Conservation (phyloP, 2,113 vertebrate species). For the Cochlearius cochlearius region DNA sequence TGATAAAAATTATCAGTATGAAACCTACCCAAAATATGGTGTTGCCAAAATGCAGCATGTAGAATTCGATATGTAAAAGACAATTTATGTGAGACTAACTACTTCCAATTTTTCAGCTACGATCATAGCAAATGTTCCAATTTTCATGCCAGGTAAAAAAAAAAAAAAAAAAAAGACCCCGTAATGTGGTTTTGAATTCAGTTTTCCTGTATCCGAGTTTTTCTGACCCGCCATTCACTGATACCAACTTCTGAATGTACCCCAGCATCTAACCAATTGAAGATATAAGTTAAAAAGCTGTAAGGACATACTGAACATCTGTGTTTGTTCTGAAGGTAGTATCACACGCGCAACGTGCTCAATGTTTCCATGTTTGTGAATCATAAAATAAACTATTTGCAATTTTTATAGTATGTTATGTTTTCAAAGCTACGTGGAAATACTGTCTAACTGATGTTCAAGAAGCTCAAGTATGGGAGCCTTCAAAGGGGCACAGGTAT, state of each 20-base stretch:
- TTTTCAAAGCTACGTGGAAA: not conserved
- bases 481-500: not conserved
- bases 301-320: not conserved
- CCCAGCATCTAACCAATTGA: not conserved
- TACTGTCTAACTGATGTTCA: not conserved
- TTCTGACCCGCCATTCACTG: not conserved
- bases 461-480: not conserved
- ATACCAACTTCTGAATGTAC: not conserved
- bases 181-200: not conserved
- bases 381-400: not conserved
- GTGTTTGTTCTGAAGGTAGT: not conserved
- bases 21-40: not conserved
- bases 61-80: not conserved
- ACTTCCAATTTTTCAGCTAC: not conserved
- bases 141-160: not conserved
- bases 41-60: not conserved
- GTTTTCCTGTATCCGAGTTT: not conserved
- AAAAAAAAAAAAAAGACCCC: not conserved
- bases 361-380: not conserved
- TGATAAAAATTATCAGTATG: not conserved
- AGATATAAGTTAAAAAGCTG: not conserved
- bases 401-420: not conserved
- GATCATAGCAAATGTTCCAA: not conserved
- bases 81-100: not conserved
- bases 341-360: fast-evolving